Base-by-base conservation (phyloP, 37 sponge, comb jelly and placozoan species). In the Eunapius fragilis region DNA sequence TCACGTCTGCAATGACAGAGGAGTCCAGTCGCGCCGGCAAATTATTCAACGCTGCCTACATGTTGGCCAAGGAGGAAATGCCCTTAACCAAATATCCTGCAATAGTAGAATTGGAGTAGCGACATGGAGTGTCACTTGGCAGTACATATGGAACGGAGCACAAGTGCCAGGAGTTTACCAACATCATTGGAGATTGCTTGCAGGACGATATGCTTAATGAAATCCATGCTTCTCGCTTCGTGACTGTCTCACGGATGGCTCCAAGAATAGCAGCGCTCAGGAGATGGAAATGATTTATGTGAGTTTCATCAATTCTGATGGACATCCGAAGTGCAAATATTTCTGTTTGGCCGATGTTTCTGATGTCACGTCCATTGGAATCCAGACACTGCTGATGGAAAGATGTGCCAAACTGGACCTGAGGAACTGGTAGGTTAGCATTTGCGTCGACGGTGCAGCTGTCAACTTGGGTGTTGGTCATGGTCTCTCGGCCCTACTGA, bases 361-460 rank as follows among this genome's bases (percentile, higher is more conserved):
- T 25, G 80, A 78, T 78, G 84, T 77, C 27, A 78, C 84, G 6
- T 71, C 72, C 30, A 31, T 30, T 71, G 72, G 72, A 31, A 71
- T 71, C 27, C 27, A 71, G 30, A 31, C 72, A 71, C 30, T 71
- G 72, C 72, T 71, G 30, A 27, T 71, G 72, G 72, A 71, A 30
- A 31, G 30, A 71, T 71, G 27, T 71, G 72, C 72, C 25, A 32
- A 41, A 41, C 27, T 83, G 27, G 84, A 83, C 78, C 31, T 35
- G 80, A n/a, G 32, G n/a, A 23, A 35, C 25, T 10, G 77, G 84
- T 31, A 79, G 74, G 76, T 83, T 83, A 47, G 78, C 37, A 78
- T 83, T 25, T 83, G 84, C 37, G 84, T 83, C 71, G 84, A 83
- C 77, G 84, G 84, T 34, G 74, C 84, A 47, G 84, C 84, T 32